Evolutionary conservation across 2,888 invertebrate species (phyloP).

Genomic region (Parnassius mnemosyne): DNA sequence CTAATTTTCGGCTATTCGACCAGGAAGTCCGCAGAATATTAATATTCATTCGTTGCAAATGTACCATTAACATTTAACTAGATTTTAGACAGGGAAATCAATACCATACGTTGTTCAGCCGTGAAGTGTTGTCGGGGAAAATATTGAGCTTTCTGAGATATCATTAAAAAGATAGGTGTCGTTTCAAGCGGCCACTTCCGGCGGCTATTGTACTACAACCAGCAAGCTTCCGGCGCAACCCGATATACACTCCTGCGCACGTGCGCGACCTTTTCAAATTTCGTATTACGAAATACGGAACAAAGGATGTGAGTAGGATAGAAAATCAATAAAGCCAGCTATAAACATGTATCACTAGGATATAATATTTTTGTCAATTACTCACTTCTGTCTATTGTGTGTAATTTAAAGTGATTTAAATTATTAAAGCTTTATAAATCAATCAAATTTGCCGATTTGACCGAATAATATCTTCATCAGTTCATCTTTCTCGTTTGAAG

Average conservation of each 20-base stretch:
- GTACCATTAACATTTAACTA: slow-evolving; percentile 18
- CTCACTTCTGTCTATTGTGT: too few species aligned
- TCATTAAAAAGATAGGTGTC: slow-evolving; percentile 80
- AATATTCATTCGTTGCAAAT: too few species aligned
- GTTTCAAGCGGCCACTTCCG: slow-evolving; percentile 78
- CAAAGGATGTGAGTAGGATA: slow-evolving; percentile 42
- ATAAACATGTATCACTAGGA: slow-evolving; percentile 10
- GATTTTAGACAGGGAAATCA: slow-evolving; percentile 18
- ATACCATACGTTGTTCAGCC: slow-evolving; percentile 9
- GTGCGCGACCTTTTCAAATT: slow-evolving; percentile 77
- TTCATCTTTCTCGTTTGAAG: too few species aligned
- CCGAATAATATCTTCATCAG: too few species aligned
- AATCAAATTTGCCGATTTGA: too few species aligned
- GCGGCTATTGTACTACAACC: slow-evolving; percentile 73
- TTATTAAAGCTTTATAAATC: too few species aligned
- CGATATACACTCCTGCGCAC: slow-evolving; percentile 80
- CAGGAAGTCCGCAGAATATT: too few species aligned
- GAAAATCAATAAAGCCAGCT: slow-evolving; percentile 33
- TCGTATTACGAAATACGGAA: slow-evolving; percentile 62
- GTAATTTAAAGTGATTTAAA: too few species aligned
- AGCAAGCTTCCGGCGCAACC: slow-evolving; percentile 76
- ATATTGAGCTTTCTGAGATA: slow-evolving; percentile 76
- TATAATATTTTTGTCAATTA: too few species aligned
- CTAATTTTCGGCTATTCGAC: too few species aligned
- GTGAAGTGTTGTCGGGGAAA: slow-evolving; percentile 68